A percentile compares a stretch with the other conserved stretches of the same genome.
Conservation (phyloP, 1,140 invertebrate species). For the Sycophila sp. region DNA sequence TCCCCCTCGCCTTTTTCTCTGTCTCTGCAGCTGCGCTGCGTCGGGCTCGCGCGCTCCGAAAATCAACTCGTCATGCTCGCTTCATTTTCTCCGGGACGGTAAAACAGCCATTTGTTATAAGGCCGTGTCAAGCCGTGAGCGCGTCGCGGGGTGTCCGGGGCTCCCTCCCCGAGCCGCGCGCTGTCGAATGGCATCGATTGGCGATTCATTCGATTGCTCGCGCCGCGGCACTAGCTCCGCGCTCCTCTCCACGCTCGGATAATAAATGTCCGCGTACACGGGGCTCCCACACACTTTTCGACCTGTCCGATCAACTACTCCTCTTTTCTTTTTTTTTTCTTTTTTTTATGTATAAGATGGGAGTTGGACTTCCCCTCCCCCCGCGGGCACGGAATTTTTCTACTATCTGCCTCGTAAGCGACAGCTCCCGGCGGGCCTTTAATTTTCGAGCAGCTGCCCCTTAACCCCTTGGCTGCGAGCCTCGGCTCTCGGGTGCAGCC, state of each 20-base stretch:
- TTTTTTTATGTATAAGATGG: neutral
- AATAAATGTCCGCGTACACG: slow-evolving; percentile 59
- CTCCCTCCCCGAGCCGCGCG: slow-evolving; percentile 17
- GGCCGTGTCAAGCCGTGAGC: slow-evolving; percentile 57
- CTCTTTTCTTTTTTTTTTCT: slow-evolving; percentile 26
- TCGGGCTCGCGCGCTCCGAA: slow-evolving; percentile 52
- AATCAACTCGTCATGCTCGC: slow-evolving; percentile 67
- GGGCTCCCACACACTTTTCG: slow-evolving; percentile 39
- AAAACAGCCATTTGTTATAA: slow-evolving; percentile 67
- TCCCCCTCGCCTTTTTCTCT: too few species aligned
- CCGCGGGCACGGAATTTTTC: slow-evolving; percentile 25
- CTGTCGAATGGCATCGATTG: slow-evolving; percentile 62
- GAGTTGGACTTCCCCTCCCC: slow-evolving; percentile 31
- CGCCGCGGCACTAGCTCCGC: too few species aligned
- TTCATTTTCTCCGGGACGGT: slow-evolving; percentile 66
- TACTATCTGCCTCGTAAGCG: neutral
- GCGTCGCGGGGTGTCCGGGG: slow-evolving; percentile 64
- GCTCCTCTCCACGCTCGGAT: slow-evolving; percentile 41
- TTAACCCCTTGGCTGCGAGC: slow-evolving; percentile 3
- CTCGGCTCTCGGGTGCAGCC: neutral
- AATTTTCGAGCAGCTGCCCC: neutral
- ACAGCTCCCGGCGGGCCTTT: neutral
- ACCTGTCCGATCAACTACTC: slow-evolving; percentile 38
- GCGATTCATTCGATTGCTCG: slow-evolving; percentile 64
- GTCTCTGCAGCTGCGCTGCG: slow-evolving; percentile 25